Evolutionary conservation across 1,140 invertebrate species (phyloP), one percentile per base, ranked within the genome.

Genomic region (Ridgeia piscesae): DNA sequence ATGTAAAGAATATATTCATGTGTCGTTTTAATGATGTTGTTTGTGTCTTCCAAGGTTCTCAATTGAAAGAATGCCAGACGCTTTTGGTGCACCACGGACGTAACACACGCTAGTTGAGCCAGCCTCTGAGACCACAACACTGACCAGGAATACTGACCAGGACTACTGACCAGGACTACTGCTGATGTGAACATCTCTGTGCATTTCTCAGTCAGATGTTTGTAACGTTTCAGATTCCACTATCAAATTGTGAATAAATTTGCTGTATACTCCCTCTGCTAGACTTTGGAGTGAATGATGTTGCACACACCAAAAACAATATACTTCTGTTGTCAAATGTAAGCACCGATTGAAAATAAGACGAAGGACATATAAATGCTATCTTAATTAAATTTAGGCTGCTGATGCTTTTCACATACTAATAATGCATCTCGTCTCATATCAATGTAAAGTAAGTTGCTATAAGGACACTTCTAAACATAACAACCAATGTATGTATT

Each of bases 41-140:
- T 48, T 91, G 42, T 92, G 33, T 21, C 77, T 92, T 50, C 31
- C 27, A 6, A 34, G 34, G 31, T 90, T 42, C 50, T 90, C 98
- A 0, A 99, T 99, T 94, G 99, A 99, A 96, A 97, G 99, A 96
- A 99, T 99, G 98, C 99, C 99, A 0, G 99, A 99, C 97, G 99
- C 99, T 17, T 99, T 98, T 96, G 99, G 99, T 33, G 98, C 98
- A 35, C 98, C 98, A 27, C 98, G 95, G 93, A 94, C 93, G 48
- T 92, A 91, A 33, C 58, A 8, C 8, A 31, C 27, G 58, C 58
- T 31, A 77, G 27, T 31, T 21, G 11, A 17, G 4, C 2, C 58
- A 77, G 42, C 42, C 2, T 8, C 58, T 21, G 58, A 9, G 4
- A 11, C 4, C 11, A 77, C 58, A 77, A 77, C 58, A 77, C 58